These are phyloP conservation scores for Sarcophaga bullata DNA, from an alignment of 1,140 invertebrate genomes.

Conservation along the genomic window DNA sequence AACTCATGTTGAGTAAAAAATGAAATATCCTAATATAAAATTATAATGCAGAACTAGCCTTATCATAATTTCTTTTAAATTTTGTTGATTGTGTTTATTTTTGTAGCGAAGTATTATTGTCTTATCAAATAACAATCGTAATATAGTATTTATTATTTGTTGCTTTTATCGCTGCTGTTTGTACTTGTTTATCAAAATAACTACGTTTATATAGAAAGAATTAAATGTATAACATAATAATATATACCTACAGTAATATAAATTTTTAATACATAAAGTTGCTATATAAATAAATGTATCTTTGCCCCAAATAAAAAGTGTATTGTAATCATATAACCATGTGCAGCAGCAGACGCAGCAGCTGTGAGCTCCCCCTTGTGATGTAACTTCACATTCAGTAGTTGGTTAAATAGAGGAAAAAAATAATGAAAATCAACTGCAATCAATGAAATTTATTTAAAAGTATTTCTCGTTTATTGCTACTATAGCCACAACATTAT, in stretches of 20 bases:
- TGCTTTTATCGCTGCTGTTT: not conserved
- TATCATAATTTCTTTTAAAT: not conserved
- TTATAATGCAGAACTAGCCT: not conserved
- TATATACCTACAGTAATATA: too few species aligned
- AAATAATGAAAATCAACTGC: not conserved
- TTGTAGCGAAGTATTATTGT: not conserved
- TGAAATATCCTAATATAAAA: not conserved
- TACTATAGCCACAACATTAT: not conserved
- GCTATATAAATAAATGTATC: too few species aligned
- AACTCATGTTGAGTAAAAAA: not conserved
- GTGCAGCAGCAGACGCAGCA: not conserved
- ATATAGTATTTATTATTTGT: not conserved
- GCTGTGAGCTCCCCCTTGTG: not conserved
- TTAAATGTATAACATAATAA: not conserved
- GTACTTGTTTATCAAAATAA: not conserved
- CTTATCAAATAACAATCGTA: not conserved
- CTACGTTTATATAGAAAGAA: constrained; percentile 4
- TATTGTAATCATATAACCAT: not conserved
- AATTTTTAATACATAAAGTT: too few species aligned
- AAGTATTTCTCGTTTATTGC: not conserved
- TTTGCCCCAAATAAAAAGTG: not conserved
- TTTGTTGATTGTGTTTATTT: not conserved
- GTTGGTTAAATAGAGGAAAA: not conserved
- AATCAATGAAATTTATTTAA: not conserved
- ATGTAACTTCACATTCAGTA: constrained; percentile 4